Percentiles rank a stretch among this genome's conserved stretches.
These are phyloP conservation scores for Drosophila trichaetosa DNA, from an alignment of 2,888 invertebrate species.

Conservation along the genomic window DNA sequence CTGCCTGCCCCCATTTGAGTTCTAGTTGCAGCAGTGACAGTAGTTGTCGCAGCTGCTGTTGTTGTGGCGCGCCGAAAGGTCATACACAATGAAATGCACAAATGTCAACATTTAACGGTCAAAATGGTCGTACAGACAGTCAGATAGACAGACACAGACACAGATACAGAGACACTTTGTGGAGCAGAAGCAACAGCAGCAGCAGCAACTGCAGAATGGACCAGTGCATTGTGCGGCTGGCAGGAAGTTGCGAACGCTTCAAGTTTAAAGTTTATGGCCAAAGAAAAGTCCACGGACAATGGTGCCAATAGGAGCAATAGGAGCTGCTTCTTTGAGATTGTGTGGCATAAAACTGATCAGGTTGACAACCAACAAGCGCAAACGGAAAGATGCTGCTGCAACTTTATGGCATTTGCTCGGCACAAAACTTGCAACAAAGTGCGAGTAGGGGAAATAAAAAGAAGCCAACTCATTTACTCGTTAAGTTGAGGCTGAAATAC, in stretches of 20 bases:
- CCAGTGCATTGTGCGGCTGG: slow-evolving; percentile 57
- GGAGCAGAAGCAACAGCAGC: slow-evolving; percentile 11
- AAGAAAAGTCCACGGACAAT: slow-evolving; percentile 67
- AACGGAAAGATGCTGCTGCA: slow-evolving; percentile 42
- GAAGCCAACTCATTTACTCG: slow-evolving; percentile 42
- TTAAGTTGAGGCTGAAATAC: slow-evolving; percentile 25
- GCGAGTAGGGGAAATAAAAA: slow-evolving; percentile 28
- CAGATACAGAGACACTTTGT: slow-evolving; percentile 20
- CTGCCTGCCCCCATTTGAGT: slow-evolving; percentile 27
- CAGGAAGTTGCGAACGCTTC: slow-evolving; percentile 63
- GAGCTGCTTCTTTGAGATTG: slow-evolving; percentile 17
- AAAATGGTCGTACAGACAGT: slow-evolving; percentile 63
- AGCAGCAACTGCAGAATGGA: slow-evolving; percentile 12
- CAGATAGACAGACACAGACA: slow-evolving; percentile 25
- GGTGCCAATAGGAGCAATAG: slow-evolving; percentile 36
- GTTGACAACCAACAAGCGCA: slow-evolving; percentile 49
- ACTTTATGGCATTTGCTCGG: slow-evolving; percentile 62
- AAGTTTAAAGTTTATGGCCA: slow-evolving; percentile 76
- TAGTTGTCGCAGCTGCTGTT: slow-evolving; percentile 50
- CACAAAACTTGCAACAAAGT: slow-evolving; percentile 55
- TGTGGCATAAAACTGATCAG: slow-evolving; percentile 66
- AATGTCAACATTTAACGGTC: slow-evolving; percentile 80
- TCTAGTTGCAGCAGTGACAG: slow-evolving; percentile 22
- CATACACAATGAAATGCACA: slow-evolving; percentile 79
- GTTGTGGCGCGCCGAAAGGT: slow-evolving; percentile 71